Evolutionary conservation across 2,113 vertebrate genomes (phyloP).

Genomic region (Epinephelus lanceolatus): DNA sequence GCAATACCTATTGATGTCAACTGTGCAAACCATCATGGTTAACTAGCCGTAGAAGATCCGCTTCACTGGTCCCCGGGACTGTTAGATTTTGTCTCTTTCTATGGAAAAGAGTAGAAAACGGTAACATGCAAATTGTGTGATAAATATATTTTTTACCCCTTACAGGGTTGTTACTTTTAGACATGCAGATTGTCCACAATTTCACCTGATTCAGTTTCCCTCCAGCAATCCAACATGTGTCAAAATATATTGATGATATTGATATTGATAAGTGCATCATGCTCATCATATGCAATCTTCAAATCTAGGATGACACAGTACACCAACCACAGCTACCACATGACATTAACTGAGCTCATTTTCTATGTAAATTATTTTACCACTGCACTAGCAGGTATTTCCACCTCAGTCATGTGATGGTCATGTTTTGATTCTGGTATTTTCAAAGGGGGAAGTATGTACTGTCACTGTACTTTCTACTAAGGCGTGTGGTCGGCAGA

Average conservation of each 20-base stretch:
- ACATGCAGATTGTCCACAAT: conserved; percentile 59
- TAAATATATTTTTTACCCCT: conserved; percentile 56
- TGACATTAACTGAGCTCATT: background rate
- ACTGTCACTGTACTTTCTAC: conserved; percentile 75
- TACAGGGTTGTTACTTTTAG: conserved; percentile 52
- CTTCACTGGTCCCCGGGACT: conserved; percentile 35
- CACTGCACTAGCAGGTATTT: conserved; percentile 48
- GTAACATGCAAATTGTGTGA: conserved; percentile 69
- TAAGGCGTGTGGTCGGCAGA: conserved; percentile 59
- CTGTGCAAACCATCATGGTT: conserved; percentile 56
- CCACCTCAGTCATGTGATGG: conserved; percentile 61
- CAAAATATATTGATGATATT: background rate
- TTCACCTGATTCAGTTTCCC: conserved; percentile 9
- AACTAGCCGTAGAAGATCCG: conserved; percentile 61
- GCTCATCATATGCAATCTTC: background rate
- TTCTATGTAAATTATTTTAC: background rate
- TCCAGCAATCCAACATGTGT: background rate
- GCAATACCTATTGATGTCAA: conserved; percentile 63
- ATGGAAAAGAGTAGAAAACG: conserved; percentile 14
- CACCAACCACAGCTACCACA: background rate
- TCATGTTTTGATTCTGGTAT: conserved; percentile 63
- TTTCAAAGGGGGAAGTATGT: conserved; percentile 75
- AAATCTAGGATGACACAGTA: background rate
- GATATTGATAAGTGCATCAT: background rate
- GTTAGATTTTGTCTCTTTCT: conserved; percentile 13